Base-by-base conservation (phyloP, 2,888 invertebrate genomes). In the Melanargia galathea region DNA sequence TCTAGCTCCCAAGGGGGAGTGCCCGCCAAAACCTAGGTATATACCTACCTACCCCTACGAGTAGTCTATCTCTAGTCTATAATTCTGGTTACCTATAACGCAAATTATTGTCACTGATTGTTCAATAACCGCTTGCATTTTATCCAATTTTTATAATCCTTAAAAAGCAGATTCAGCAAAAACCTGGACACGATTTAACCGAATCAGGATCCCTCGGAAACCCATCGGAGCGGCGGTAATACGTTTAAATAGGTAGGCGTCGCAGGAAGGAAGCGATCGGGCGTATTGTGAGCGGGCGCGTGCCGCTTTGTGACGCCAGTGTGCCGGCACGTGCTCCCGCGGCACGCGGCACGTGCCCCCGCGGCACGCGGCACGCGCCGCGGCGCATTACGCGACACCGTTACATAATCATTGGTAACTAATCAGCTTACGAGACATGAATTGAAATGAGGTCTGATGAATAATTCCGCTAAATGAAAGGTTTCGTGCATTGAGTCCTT, bases 241-340 rank as follows among this genome's bases (percentile, higher is more conserved):
- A 70, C 69, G 68, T 71, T 82, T 80, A 82, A 78, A 82, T 75
- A 72, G 63, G 77, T 78, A 77, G 80, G 76, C 77, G 79, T 75
- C 71, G 71, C 71, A 78, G 79, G 81, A 81, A 80, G 80, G 78
- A 79, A 79, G 73, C 74, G 73, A 71, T 72, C 71, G 66, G 63
- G 64, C 51, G 60, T 65, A 71, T 71, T 74, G 71, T 70, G 71
- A 64, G 20, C 26, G 48, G 69, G 26, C 71, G 58, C 74, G 73
- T 70, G 73, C 57, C 69, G 68, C 60, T 71, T 54, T 73, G 72
- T 70, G 72, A 55, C 68, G 68, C 57, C 54, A 62, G 62, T 63
- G 65, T 66, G 20, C 16, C 24, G 56, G 59, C 69, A 57, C 69
- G 69, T 63, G 70, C 40, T 57, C 33, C 38, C 22, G 16, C 35